Conservation (phyloP, 1,140 invertebrate genomes). For the Tetragnatha versicolor region DNA sequence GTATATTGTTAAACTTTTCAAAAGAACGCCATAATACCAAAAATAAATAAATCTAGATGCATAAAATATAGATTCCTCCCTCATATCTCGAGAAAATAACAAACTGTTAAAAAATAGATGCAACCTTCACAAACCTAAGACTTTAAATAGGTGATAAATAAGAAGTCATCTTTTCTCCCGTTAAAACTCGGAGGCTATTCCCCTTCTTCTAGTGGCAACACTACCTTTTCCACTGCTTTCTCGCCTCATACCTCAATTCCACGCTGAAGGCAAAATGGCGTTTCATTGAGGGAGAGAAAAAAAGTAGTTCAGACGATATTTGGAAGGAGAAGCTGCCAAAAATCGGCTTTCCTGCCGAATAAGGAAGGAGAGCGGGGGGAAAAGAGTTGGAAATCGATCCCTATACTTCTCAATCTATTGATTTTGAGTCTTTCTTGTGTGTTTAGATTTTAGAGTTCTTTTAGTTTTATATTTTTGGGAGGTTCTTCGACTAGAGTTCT, state of each 20-base stretch:
- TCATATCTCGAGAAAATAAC: too few relatives aligned
- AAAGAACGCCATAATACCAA: too few relatives aligned
- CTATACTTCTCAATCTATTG: conserved; percentile 28
- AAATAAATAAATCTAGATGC: too few relatives aligned
- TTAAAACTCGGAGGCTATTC: conserved; percentile 1
- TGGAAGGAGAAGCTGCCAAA: conserved; percentile 27
- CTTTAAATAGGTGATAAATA: too few relatives aligned
- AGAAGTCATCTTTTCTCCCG: too few relatives aligned
- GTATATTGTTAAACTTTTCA: too few relatives aligned
- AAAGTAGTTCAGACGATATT: conserved; percentile 18
- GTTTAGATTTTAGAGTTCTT: conserved; percentile 8
- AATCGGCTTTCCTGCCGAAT: conserved; percentile 25
- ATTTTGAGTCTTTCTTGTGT: conserved; percentile 22
- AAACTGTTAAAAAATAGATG: too few relatives aligned
- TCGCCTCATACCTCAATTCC: not conserved
- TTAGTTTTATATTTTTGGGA: not conserved
- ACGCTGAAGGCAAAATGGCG: conserved; percentile 8
- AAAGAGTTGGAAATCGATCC: conserved; percentile 17
- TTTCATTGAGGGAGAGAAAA: conserved; percentile 4
- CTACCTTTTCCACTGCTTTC: not conserved
- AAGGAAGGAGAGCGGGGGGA: not conserved
- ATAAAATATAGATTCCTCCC: too few relatives aligned
- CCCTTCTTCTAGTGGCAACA: not conserved
- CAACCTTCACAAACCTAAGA: too few relatives aligned
- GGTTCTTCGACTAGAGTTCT: not conserved